phyloP scores from a whole-genome alignment of 2,113 vertebrate species.

The Vidua macroura region DNA sequence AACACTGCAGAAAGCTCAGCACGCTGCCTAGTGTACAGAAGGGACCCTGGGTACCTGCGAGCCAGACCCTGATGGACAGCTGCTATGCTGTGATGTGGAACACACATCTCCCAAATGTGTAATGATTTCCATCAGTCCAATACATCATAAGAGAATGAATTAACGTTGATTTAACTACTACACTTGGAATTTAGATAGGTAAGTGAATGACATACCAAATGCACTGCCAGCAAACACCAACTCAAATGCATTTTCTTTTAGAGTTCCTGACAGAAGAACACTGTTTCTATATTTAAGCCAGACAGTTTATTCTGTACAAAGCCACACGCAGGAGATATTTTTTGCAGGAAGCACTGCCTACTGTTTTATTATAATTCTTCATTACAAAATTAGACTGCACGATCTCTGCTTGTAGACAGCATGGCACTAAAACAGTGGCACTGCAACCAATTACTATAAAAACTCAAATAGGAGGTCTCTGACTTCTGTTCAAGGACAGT shows the following conservation, averaged over 20 bases:
- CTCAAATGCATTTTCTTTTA: background rate
- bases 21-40: background rate
- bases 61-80: background rate
- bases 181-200: background rate
- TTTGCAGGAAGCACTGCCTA: constrained; percentile 23
- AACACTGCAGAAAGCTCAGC: background rate
- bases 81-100: background rate
- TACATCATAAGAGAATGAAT: background rate
- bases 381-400: constrained; percentile 12
- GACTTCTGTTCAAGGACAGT: background rate
- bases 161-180: background rate
- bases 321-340: background rate
- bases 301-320: constrained; percentile 24
- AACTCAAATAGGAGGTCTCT: background rate
- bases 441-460: background rate
- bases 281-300: constrained; percentile 24
- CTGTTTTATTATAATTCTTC: constrained; percentile 20
- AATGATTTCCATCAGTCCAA: background rate
- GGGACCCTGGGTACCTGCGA: background rate
- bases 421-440: background rate
- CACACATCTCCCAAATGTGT: background rate
- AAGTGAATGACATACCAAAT: background rate
- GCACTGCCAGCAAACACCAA: constrained; percentile 22
- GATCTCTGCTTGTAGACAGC: background rate
- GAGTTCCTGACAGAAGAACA: background rate